phyloP scores from a whole-genome alignment of 2,113 vertebrate genomes.

The Oryzias woworae region DNA sequence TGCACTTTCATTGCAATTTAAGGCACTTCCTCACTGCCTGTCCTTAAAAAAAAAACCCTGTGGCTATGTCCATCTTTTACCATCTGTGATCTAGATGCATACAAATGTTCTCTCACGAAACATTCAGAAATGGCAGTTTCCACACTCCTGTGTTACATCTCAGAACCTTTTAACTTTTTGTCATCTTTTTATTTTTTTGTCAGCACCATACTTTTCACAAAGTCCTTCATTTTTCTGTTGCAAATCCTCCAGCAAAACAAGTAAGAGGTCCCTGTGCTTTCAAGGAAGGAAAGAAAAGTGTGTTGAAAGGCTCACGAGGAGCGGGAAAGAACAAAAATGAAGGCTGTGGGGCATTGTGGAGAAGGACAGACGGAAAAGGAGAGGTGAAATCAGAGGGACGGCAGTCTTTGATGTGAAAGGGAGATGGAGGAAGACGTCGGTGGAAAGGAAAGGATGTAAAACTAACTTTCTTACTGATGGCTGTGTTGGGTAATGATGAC shows the following conservation, averaged over 20 bases:
- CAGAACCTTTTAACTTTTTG: constrained; percentile 2
- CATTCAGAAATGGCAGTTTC: neutral
- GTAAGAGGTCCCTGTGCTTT: constrained; percentile 25
- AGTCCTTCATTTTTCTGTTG: constrained; percentile 5
- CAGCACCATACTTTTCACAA: constrained; percentile 7
- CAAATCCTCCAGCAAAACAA: constrained; percentile 10
- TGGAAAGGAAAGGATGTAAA: constrained; percentile 39
- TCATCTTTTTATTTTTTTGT: constrained; percentile 7
- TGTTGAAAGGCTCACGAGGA: constrained; percentile 17
- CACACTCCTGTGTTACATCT: constrained; percentile 1
- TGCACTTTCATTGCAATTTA: neutral
- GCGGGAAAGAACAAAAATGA: constrained; percentile 36
- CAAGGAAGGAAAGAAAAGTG: constrained; percentile 2
- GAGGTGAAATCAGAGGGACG: constrained; percentile 32
- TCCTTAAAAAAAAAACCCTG: neutral
- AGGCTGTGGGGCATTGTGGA: constrained; percentile 24
- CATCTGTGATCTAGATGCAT: neutral
- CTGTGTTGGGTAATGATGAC: constrained; percentile 54
- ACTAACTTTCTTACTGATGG: constrained; percentile 49
- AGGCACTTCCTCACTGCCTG: neutral
- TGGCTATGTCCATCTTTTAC: neutral
- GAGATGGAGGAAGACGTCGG: constrained; percentile 20
- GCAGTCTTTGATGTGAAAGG: constrained; percentile 22
- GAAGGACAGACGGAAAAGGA: neutral
- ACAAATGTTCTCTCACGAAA: neutral